These are phyloP conservation scores for Chrysodeixis includens DNA, from an alignment of 2,888 invertebrate genomes.

Conservation along the genomic window DNA sequence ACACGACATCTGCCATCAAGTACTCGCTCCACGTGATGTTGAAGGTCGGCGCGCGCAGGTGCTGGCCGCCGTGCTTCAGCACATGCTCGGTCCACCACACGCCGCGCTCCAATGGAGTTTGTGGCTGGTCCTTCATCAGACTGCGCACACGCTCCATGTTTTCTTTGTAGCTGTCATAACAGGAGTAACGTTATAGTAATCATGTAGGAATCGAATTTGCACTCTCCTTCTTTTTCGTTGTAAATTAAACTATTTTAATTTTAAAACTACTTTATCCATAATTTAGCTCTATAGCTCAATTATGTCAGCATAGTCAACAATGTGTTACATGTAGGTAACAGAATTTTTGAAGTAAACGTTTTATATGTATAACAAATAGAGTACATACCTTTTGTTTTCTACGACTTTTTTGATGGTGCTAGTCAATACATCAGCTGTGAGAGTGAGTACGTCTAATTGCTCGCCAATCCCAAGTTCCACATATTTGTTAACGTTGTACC, in stretches of 20 bases:
- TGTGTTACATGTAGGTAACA: too few species aligned
- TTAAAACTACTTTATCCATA: too few species aligned
- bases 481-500: conserved; percentile 52
- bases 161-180: conserved; percentile 34
- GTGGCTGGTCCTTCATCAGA: conserved; percentile 53
- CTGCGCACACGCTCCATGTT: conserved; percentile 30
- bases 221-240: too few species aligned
- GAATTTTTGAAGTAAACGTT: too few species aligned
- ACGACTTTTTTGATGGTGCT: conserved; percentile 15
- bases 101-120: conserved; percentile 63
- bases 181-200: background rate
- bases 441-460: conserved; percentile 30
- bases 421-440: conserved; percentile 18
- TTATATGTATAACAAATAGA: too few species aligned
- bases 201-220: too few species aligned
- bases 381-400: conserved; percentile 20
- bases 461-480: conserved; percentile 49
- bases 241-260: too few species aligned
- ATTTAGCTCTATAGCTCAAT: too few species aligned
- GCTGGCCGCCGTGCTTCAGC: conserved; percentile 69
- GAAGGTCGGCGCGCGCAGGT: conserved; percentile 67
- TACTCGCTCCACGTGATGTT: conserved; percentile 23
- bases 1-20: conserved; percentile 19
- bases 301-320: too few species aligned
- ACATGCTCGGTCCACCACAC: conserved; percentile 80